Conservation (phyloP, 2,113 vertebrate species). For the Cyanistes caeruleus region DNA sequence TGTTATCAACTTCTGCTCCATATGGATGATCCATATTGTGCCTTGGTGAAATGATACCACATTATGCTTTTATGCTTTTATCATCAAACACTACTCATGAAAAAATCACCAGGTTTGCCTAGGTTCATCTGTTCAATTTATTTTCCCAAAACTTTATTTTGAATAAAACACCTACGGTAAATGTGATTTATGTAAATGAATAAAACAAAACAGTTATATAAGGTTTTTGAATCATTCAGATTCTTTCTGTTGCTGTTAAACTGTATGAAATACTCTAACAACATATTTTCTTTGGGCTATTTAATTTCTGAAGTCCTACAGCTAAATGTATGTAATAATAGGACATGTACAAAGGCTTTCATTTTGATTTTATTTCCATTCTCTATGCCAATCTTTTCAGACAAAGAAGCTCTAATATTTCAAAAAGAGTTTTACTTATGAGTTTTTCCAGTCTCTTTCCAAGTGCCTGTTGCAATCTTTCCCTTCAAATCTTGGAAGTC, state of each 20-base stretch:
- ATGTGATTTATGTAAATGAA: conserved; percentile 84
- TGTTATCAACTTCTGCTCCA: conserved; percentile 82
- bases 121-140: conserved; percentile 83
- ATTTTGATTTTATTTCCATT: conserved; percentile 69
- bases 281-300: conserved; percentile 60
- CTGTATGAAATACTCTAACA: conserved; percentile 56
- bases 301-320: conserved; percentile 67
- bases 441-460: conserved; percentile 57
- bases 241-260: conserved; percentile 66
- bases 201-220: conserved; percentile 80
- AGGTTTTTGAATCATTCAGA: conserved; percentile 75
- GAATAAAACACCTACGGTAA: conserved; percentile 83
- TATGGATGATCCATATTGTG: conserved; percentile 84
- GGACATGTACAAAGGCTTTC: conserved; percentile 61
- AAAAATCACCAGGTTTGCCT: conserved; percentile 83
- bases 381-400: conserved; percentile 60
- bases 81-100: conserved; percentile 84
- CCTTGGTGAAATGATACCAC: conserved; percentile 79
- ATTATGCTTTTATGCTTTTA: conserved; percentile 84
- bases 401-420: conserved; percentile 65
- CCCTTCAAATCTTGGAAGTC: not conserved
- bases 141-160: conserved; percentile 82
- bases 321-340: conserved; percentile 72
- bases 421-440: conserved; percentile 58
- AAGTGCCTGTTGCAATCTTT: conserved; percentile 39